A percentile compares a stretch with the other conserved stretches of the same genome.
Conservation (phyloP, 2,797 vertebrate genomes). For the Onychomys arenicola region DNA sequence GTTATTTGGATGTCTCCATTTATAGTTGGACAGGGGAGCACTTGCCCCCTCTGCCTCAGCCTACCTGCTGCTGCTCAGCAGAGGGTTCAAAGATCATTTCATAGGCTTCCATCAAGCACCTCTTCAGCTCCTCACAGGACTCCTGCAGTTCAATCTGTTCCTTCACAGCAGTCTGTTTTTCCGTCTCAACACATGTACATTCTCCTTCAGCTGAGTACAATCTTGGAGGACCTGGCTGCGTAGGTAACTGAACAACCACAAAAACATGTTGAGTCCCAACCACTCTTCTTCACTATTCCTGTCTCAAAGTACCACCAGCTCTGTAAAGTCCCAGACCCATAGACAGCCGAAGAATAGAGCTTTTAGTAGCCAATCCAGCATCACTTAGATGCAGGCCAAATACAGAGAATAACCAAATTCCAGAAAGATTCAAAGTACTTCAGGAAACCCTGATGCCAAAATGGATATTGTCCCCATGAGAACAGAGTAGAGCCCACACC, state of each 20-base stretch:
- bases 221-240: conserved; percentile 93
- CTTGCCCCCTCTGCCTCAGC: no score
- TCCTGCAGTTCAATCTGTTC: conserved; percentile 94
- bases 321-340: background rate
- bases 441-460: background rate
- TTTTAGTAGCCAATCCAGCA: fast-evolving
- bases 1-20: no score
- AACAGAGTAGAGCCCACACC: background rate
- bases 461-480: background rate
- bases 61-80: no score
- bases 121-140: no score
- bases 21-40: no score
- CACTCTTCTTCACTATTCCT: background rate
- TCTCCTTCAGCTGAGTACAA: conserved; percentile 94
- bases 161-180: conserved; percentile 94
- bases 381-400: background rate
- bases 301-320: background rate
- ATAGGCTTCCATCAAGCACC: no score
- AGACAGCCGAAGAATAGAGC: background rate
- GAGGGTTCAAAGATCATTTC: no score
- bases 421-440: background rate
- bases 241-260: conserved; percentile 88
- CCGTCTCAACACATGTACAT: conserved; percentile 92
- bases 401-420: no score
- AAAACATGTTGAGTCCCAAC: background rate